These are phyloP conservation scores for Manduca sexta DNA, from an alignment of 1,140 invertebrate species.

Conservation along the genomic window DNA sequence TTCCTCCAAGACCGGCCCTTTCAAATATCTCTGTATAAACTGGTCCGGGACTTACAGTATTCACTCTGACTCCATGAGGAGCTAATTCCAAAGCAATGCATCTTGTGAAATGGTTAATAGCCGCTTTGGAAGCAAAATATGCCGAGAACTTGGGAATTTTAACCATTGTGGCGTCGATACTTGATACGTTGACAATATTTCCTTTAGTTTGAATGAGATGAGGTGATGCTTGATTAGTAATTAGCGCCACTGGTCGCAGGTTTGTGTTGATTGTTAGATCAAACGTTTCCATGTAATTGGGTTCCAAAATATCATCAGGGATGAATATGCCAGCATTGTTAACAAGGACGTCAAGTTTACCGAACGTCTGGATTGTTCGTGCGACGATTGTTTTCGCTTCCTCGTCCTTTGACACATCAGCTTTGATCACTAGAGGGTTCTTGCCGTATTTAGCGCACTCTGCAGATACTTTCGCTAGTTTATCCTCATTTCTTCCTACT, in stretches of 20 bases:
- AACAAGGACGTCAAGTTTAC: conserved; percentile 71
- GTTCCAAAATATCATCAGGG: not conserved
- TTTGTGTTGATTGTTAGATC: conserved; percentile 7
- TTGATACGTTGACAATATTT: conserved; percentile 5
- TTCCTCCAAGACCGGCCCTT: not conserved
- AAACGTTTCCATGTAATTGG: not conserved
- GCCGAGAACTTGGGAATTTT: not conserved
- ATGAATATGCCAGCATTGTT: conserved; percentile 7
- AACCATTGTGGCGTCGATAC: not conserved
- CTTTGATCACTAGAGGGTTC: conserved; percentile 69
- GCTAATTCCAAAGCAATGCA: conserved; percentile 78
- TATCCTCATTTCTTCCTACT: conserved; percentile 44
- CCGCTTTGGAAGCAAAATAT: conserved; percentile 49
- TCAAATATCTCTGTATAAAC: conserved; percentile 13
- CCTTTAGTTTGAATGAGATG: conserved; percentile 2
- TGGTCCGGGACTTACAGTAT: conserved; percentile 77
- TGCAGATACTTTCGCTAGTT: conserved; percentile 74
- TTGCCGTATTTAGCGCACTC: conserved; percentile 67
- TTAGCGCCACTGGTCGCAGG: not conserved
- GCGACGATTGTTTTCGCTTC: conserved; percentile 75
- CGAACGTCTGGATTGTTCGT: conserved; percentile 72
- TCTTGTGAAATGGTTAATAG: conserved; percentile 83
- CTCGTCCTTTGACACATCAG: conserved; percentile 18
- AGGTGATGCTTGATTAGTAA: not conserved
- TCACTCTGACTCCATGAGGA: conserved; percentile 28